These are phyloP conservation scores for Dromius quadrimaculatus DNA, from an alignment of 2,888 invertebrate genomes.

Conservation along the genomic window DNA sequence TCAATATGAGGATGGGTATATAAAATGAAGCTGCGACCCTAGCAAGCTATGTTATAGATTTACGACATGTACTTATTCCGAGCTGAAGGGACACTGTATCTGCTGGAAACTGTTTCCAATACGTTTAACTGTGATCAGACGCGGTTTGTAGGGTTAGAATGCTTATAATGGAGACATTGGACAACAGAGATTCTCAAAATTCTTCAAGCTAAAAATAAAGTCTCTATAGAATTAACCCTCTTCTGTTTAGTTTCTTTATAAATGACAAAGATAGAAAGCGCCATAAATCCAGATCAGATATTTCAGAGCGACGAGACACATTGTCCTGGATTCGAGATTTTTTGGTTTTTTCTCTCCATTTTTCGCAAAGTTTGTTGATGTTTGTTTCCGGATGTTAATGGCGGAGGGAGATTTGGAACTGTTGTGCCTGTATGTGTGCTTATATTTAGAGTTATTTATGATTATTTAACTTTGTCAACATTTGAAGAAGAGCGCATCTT, in stretches of 20 bases:
- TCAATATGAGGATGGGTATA: conserved; percentile 1
- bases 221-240: background rate
- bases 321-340: background rate
- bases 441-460: too few relatives aligned
- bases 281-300: background rate
- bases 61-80: conserved; percentile 28
- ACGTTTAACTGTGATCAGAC: conserved; percentile 33
- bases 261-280: background rate
- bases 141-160: background rate
- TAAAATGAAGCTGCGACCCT: conserved; percentile 13
- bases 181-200: background rate
- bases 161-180: background rate
- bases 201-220: too few relatives aligned
- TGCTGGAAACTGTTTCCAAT: conserved; percentile 31
- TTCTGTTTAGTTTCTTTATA: background rate
- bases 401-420: too few relatives aligned
- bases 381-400: too few relatives aligned
- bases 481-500: too few relatives aligned
- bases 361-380: background rate
- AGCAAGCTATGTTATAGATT: conserved; percentile 4
- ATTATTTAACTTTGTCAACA: too few relatives aligned
- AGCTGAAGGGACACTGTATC: conserved; percentile 19
- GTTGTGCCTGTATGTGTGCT: too few relatives aligned
- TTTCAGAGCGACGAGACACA: background rate
- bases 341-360: background rate